Base-by-base conservation (phyloP, 2,113 vertebrate genomes). In the Catagonus wagneri region DNA sequence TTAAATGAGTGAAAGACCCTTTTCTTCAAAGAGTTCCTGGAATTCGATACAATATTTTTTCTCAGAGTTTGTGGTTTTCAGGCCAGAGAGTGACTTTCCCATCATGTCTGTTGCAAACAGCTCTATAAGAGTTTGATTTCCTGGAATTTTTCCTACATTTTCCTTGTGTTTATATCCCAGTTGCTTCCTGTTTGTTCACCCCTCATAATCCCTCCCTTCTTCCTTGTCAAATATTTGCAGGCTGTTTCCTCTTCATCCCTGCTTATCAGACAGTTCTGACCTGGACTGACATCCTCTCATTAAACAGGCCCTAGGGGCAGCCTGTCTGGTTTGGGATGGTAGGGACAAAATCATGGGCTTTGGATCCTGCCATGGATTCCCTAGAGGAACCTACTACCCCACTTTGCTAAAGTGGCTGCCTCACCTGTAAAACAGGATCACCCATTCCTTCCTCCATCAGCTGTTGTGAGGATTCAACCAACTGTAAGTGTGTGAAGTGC, bases 111-210 rank as follows among this genome's bases (percentile, higher is more conserved):
- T 36, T 39, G 34, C 88, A 96, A 96, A 96, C 10, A 88, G 58
- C 27, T 96, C 89, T 81, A 2, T 44, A 63, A 72, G 83, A 66
- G 52, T 79, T 89, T 79, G 81, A 60, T 58, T 94, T 92, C 78
- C 78, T 83, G 78, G 96, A 97, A 96, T 78, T 78, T 88, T 94
- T 89, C 94, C 89, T 93, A 20, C 6, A 66, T 89, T 85, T 94
- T 79, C 81, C 90, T 93, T 88, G 72, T 66, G 92, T 95, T 91
- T 75, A n/a, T 34, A 90, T 79, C 84, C 8, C 92, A 76, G 50
- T 95, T 92, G 81, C 96, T 97, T 97, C 92, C 93, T 96, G 92
- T 97, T 96, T 96, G 90, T 85, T 69, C 83, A 93, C 74, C 97
- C 72, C 72, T 96, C 76, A 36, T 97, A 89, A 95, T 54, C 93